Evolutionary conservation across 64 coral and sea anemone genomes (phyloP), one percentile per base, ranked within the genome.

Genomic region (Trachythela sp.): DNA sequence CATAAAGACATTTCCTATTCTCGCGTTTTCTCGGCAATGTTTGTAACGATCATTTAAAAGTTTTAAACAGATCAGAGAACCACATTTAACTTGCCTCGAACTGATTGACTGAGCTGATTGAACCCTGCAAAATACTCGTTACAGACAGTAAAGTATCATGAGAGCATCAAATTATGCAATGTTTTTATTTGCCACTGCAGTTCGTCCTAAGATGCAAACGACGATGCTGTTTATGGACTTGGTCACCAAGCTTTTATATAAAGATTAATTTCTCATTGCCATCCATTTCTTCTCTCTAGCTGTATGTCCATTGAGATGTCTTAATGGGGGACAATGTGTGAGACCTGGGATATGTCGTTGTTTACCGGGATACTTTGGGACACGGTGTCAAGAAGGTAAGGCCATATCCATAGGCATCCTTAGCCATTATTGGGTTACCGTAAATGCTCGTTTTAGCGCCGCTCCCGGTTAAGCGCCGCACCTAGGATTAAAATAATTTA

Each of bases 321-420:
- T 83, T 75, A 58, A 92, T 39, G 90, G 90, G 1, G 90, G 90
- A 22, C 86, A 68, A 4, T 92, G 90, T 84, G 6, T 87, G 30
- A 77, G 54, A 60, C 85, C 36, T 32, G 50, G 33, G 20, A 76
- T 83, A 31, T 92, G 90, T 22, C 77, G 85, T 41, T 92, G 90
- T 83, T 45, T 54, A 24, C 86, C 43, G 50, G 90, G 85, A 49
- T 92, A 88, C 50, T 54, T 88, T 83, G 90, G 90, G 31, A 87
- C 72, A 29, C 34, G 86, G 20, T 92, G 90, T 60, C 27, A 80
- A 37, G 9, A 80, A 10, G 75, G 75, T 80, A 36, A 80, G 37
- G 56, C 56, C 0, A 18, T 64, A n/a, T 27, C 56, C 56, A 24
- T 3, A 17, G 2, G 2, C 15, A 14, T 11, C 2, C 2, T 59